Percentiles rank a stretch among this genome's conserved stretches.
Evolutionary conservation across 2,113 vertebrate species (phyloP).

Genomic region (Oncorhynchus mykiss): DNA sequence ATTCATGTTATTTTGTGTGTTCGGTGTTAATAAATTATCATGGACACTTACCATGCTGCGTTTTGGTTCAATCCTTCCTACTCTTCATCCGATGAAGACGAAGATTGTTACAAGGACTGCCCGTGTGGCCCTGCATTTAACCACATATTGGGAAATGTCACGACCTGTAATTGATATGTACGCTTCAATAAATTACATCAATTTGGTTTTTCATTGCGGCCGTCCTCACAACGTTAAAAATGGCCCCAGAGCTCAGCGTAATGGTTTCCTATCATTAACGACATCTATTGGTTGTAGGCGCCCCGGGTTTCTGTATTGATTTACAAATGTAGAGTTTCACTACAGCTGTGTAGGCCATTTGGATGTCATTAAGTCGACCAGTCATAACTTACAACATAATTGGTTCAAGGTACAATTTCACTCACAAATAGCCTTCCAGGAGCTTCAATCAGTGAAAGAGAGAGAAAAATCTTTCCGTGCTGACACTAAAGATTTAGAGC

Average conservation of each 20-base stretch:
- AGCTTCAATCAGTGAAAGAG: not conserved
- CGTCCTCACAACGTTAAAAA: slow-evolving; percentile 35
- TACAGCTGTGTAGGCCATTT: slow-evolving; percentile 56
- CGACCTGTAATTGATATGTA: slow-evolving; percentile 45
- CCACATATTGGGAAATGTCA: slow-evolving; percentile 10
- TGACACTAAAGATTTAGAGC: slow-evolving; percentile 3
- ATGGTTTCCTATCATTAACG: slow-evolving; percentile 65
- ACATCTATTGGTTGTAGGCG: slow-evolving; percentile 57
- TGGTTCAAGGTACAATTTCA: slow-evolving; percentile 44
- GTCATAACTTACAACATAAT: slow-evolving; percentile 60
- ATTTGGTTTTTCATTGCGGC: slow-evolving; percentile 37
- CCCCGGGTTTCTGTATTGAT: slow-evolving; percentile 58
- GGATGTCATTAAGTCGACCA: slow-evolving; percentile 47
- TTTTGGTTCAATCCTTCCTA: too few relatives aligned
- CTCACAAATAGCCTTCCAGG: not conserved
- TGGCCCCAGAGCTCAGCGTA: slow-evolving; percentile 29
- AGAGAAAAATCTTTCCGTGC: not conserved
- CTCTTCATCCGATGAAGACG: too few relatives aligned
- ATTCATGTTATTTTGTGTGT: too few relatives aligned
- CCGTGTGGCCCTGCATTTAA: slow-evolving; percentile 8
- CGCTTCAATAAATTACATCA: slow-evolving; percentile 47
- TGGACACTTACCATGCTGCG: too few relatives aligned
- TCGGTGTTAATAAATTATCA: too few relatives aligned
- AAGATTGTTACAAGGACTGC: not conserved
- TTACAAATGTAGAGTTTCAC: slow-evolving; percentile 61